Evolutionary conservation across 1,140 invertebrate genomes (phyloP), one percentile per base, ranked within the genome.

Genomic region (Drosophila varians): DNA sequence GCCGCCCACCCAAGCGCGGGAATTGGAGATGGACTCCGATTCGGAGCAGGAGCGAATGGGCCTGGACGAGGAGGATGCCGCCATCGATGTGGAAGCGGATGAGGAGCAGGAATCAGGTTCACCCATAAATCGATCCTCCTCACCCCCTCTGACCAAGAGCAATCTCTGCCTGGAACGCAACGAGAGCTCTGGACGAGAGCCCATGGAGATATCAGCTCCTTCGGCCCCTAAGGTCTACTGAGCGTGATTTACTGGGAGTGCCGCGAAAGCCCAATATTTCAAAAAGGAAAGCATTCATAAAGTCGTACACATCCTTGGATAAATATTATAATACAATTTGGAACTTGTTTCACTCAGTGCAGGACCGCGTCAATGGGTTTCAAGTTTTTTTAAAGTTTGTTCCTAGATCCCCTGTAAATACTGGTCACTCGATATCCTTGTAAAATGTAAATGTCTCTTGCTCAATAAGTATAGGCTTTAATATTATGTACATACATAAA

Each of bases 21-120:
- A 42, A 3, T 31, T 23, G 40, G 64, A 69, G 28, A 40, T 65
- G 70, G 78, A 87, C 34, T 80, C 82, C 12, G 82, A 87, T n/a
- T 55, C 56, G 19, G 82, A 87, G 12, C 62, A 66, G 21, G 69
- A 83, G 51, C 72, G 53, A 11, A 19, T 25, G 2, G 16, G 31
- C 12, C 16, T 61, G 21, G 51, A 55, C 43, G 47, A 61, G 18
- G 73, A 80, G n/a, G 77, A 88, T 46, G 71, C 83, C 14, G 82
- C 82, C 72, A 88, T 88, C 62, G 83, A 87, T 73, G 83, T 88
- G 18, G 83, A 88, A 45, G 83, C 83, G 14, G 83, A 87, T 28
- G 83, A 89, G 36, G 82, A 87, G 49, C 69, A 64, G 26, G 71
- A 73, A 11, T 23, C 28, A 19, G 64, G 40, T 6, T 58, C 45